phyloP scores from a whole-genome alignment of 2,113 vertebrate species.

The Carassius auratus region DNA sequence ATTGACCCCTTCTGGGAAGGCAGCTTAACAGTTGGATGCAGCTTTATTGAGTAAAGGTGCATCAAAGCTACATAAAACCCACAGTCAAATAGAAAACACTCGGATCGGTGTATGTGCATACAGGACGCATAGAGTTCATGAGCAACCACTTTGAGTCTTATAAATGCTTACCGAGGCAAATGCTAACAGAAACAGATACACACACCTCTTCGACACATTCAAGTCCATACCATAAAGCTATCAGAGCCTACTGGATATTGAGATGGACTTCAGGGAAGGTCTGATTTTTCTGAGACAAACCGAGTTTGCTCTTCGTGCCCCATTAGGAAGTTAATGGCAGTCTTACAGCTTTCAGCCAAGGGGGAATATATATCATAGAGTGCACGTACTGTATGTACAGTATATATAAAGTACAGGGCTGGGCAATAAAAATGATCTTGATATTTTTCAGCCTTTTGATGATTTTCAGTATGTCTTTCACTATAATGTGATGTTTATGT shows the following conservation, averaged over 20 bases:
- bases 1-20: background rate
- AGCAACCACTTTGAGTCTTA: background rate
- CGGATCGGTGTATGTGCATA: background rate
- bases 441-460: background rate
- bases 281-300: slow-evolving; percentile 31
- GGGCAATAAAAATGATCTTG: background rate
- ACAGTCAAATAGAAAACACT: background rate
- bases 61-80: background rate
- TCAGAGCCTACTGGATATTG: background rate
- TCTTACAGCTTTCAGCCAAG: background rate
- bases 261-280: slow-evolving; percentile 19
- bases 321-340: slow-evolving; percentile 44
- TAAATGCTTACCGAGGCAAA: background rate
- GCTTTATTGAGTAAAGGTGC: slow-evolving; percentile 5
- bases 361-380: background rate
- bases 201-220: background rate
- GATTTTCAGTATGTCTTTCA: background rate
- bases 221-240: background rate
- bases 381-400: background rate
- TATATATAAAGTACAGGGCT: background rate
- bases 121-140: background rate
- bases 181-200: slow-evolving; percentile 4
- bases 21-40: slow-evolving; percentile 5
- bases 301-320: slow-evolving; percentile 18
- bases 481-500: background rate